Percentiles rank a stretch among this genome's conserved stretches.
phyloP scores from a whole-genome alignment of 2,888 invertebrate genomes.

The Stenotaenia linearis region DNA sequence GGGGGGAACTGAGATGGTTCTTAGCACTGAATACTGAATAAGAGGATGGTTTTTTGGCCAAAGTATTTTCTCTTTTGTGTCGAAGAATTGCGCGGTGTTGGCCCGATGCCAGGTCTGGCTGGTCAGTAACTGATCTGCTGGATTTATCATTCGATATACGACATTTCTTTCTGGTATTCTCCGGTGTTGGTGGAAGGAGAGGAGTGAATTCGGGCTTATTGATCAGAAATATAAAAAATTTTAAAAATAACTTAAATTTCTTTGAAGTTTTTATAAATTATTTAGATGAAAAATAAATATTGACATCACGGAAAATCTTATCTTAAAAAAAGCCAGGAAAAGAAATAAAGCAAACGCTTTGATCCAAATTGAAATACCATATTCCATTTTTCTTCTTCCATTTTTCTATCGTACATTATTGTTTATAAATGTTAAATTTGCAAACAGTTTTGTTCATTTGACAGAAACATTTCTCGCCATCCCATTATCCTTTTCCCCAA shows the following conservation, averaged over 20 bases:
- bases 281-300: no score
- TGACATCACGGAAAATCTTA: no score
- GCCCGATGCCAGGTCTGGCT: not conserved
- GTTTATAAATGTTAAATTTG: not conserved
- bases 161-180: not conserved
- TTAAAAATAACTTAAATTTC: no score
- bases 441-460: not conserved
- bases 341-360: no score
- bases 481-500: not conserved
- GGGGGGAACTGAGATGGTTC: not conserved
- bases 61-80: slow-evolving; percentile 17
- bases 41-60: not conserved
- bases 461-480: not conserved
- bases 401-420: no score
- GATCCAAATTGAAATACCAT: not conserved
- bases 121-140: not conserved
- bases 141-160: not conserved
- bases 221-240: no score
- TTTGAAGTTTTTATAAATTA: no score
- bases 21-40: not conserved
- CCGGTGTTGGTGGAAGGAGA: not conserved
- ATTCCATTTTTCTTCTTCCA: not conserved
- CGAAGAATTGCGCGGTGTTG: not conserved
- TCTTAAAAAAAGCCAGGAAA: no score
- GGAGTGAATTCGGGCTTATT: not conserved